Evolutionary conservation across 2,113 vertebrate species (phyloP).

Genomic region (Microcebus jonahi): DNA sequence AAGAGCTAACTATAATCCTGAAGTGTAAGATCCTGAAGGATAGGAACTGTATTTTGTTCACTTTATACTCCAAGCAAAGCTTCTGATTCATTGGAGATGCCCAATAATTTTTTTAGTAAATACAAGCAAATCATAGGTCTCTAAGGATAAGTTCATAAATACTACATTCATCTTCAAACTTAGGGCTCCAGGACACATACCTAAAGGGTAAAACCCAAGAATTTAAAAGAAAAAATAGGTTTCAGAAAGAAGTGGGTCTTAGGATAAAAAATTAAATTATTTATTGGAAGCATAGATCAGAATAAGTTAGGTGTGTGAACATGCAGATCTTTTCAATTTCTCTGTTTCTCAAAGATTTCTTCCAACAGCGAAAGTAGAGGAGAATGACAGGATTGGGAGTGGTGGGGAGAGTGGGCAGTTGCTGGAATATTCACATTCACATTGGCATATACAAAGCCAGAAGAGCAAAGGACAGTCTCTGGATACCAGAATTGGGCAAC

Average conservation of each 20-base stretch:
- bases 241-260: background rate
- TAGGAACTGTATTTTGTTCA: background rate
- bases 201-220: background rate
- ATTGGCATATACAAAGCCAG: background rate
- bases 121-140: background rate
- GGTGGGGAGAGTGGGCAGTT: background rate
- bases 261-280: background rate
- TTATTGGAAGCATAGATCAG: background rate
- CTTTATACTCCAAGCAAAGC: background rate
- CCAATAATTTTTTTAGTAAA: background rate
- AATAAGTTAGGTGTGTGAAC: background rate
- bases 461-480: background rate
- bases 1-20: background rate
- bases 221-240: background rate
- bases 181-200: background rate
- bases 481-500: background rate
- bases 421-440: background rate
- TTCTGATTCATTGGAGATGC: background rate
- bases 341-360: background rate
- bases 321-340: background rate
- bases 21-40: background rate
- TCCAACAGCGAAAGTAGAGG: background rate
- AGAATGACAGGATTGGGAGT: background rate
- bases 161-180: background rate
- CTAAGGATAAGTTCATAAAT: background rate